Evolutionary conservation across 1,140 invertebrate species (phyloP).

Genomic region (Dendroctonus valens): DNA sequence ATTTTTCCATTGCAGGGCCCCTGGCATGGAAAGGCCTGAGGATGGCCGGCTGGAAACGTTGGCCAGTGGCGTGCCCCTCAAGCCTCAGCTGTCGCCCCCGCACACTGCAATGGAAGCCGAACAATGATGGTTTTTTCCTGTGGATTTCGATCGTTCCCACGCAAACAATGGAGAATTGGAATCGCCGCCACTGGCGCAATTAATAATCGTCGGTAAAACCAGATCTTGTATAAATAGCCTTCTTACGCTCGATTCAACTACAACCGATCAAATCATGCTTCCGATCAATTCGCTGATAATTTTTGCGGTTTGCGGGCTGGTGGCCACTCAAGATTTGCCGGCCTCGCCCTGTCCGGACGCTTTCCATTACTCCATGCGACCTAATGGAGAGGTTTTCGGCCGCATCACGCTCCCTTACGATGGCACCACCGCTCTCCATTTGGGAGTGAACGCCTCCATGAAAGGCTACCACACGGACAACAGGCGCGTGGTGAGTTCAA

Average conservation of each 20-base stretch:
- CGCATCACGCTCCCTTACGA: constrained; percentile 36
- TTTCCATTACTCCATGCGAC: constrained; percentile 31
- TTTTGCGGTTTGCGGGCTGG: neutral
- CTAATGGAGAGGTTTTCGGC: constrained; percentile 29
- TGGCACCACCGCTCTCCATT: constrained; percentile 28
- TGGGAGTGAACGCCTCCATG: constrained; percentile 38
- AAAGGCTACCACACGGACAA: constrained; percentile 30
- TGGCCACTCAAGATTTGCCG: constrained; percentile 22
- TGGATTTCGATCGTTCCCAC: too few species aligned
- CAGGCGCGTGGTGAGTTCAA: constrained; percentile 17
- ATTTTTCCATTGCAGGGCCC: too few species aligned
- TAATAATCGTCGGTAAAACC: constrained; percentile 18
- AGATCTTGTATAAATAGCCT: constrained; percentile 28
- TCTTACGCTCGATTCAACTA: constrained; percentile 23
- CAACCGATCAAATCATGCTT: constrained; percentile 13
- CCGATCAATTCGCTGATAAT: neutral
- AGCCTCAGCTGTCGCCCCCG: too few species aligned
- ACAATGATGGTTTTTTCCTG: too few species aligned
- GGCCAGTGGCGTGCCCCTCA: too few species aligned
- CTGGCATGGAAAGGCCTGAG: too few species aligned
- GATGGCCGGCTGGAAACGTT: too few species aligned
- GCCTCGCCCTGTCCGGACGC: constrained; percentile 37
- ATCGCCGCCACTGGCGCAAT: too few species aligned
- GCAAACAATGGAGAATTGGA: too few species aligned
- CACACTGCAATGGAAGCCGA: too few species aligned